Evolutionary conservation across 2,113 vertebrate species (phyloP), one percentile per base, ranked within the genome.

Genomic region (Saimiri boliviensis): DNA sequence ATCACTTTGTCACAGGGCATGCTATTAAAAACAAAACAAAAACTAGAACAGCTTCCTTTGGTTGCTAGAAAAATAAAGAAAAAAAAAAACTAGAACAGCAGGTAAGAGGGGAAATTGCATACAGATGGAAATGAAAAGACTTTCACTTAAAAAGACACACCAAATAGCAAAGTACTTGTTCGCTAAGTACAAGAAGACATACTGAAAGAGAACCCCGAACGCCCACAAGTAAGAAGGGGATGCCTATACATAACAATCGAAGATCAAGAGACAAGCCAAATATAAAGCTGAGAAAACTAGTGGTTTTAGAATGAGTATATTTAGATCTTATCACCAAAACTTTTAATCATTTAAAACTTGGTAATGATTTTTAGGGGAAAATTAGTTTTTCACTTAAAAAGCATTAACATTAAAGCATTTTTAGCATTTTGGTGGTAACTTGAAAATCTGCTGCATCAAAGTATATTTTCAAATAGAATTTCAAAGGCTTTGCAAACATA

Each of bases 21-120:
- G 35, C 16, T 80, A 91, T 70, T 73, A 35, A 86, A 80, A 86
- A 86, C 74, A 93, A 88, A 81, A 85, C 47, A 42, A 87, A 93
- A 81, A 70, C 60, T 10, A 81, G 40, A 81, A 73, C 32, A 47
- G 40, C 32, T 52, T 52, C 52, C 52, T 52, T 52, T 52, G 52
- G 52, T 52, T 52, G 16, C 52, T 52, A 52, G 52, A 52, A 52
- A 52, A 52, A 52, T 73, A 35, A 86, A 80, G 71, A 81, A 52
- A 93, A 88, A 80, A 37, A n/a, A 81, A 93, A 81, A 58, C 47
- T 4, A 81, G 40, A 73, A 73, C 32, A 47, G 40, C 32, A 79
- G 47, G 23, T 80, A 56, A 81, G 45, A 30, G 11, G 20, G 8
- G 30, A 63, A 58, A 86, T n/a, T 87, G 5, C 35, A 87, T 17